Base-by-base conservation (phyloP, 2,797 vertebrate genomes). In the Pachyuromys duprasi region DNA sequence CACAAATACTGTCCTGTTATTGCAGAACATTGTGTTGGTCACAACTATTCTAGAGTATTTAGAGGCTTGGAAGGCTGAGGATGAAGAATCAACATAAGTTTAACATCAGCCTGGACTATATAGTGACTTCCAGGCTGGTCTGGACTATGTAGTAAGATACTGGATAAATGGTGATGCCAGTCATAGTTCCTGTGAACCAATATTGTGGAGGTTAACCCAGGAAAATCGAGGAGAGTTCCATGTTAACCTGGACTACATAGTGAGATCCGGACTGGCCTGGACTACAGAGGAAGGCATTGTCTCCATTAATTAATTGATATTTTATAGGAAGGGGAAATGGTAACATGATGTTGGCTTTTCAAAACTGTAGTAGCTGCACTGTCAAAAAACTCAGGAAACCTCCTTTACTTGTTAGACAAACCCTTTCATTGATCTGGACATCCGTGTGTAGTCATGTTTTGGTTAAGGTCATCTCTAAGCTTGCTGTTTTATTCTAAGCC, bases 321-420 rank as follows among this genome's bases (percentile, higher is more conserved):
- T 67, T 93, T 65, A 84, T n/a, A 60, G 65, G 81, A 92, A 75
- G 8, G 45, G 74, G 78, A 87, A 84, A 65, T 84, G n/a, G 75
- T 94, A 81, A 20, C 42, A 94, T 94, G 62, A 75, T 28, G 15
- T 67, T 45, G 62, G 9, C 17, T 95, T 53, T 83, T 93, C 45
- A 90, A 57, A 69, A 33, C 26, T 22, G 3, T 74, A 84, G 57
- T 74, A 57, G 60, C 53, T 55, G 78, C 28, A 62, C 67, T 88
- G 60, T 55, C 72, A 65, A 65, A 45, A 86, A 95, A 93, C 26
- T 84, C 53, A 31, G 72, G 65, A 92, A 92, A 78, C 36, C n/a
- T 80, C n/a, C 49, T 91, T 87, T 89, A 60, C 60, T 90, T 93
- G 31, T 89, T 93, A 89, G 67, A 90, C 7, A 67, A 49, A n/a